Conservation (phyloP, 2,797 vertebrate species). For the Callimico goeldii region DNA sequence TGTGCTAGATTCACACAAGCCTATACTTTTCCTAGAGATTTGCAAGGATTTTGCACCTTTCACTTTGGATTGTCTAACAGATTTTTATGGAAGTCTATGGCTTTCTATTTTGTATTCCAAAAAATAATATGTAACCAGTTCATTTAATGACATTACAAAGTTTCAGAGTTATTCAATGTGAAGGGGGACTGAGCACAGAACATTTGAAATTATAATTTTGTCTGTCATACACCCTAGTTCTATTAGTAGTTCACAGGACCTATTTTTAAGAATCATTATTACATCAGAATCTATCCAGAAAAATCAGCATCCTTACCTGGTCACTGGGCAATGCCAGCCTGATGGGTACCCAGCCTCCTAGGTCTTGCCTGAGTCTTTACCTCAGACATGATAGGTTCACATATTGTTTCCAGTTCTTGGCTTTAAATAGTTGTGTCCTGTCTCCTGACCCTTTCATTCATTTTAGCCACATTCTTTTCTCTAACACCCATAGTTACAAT, state of each 20-base stretch:
- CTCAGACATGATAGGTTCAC: rapidly evolving
- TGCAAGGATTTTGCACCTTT: neutral
- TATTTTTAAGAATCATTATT: neutral
- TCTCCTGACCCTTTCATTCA: neutral
- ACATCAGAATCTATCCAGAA: neutral
- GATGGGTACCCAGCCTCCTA: too few relatives aligned
- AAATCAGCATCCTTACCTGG: too few relatives aligned
- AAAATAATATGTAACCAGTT: neutral
- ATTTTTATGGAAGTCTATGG: neutral
- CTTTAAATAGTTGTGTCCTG: neutral
- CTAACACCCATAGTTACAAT: neutral
- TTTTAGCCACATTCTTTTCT: neutral
- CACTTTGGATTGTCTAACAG: neutral
- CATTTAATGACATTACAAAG: neutral
- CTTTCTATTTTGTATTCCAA: neutral
- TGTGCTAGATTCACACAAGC: neutral
- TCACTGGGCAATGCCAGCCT: neutral
- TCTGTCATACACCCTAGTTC: neutral
- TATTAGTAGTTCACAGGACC: neutral
- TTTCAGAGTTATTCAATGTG: rapidly evolving
- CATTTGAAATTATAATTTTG: neutral
- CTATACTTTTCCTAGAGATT: neutral
- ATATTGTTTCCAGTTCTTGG: neutral
- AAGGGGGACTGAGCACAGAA: too few relatives aligned
- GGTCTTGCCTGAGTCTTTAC: neutral